Evolutionary conservation across 2,797 vertebrate genomes (phyloP).

Genomic region (Acanthurus lineatus): DNA sequence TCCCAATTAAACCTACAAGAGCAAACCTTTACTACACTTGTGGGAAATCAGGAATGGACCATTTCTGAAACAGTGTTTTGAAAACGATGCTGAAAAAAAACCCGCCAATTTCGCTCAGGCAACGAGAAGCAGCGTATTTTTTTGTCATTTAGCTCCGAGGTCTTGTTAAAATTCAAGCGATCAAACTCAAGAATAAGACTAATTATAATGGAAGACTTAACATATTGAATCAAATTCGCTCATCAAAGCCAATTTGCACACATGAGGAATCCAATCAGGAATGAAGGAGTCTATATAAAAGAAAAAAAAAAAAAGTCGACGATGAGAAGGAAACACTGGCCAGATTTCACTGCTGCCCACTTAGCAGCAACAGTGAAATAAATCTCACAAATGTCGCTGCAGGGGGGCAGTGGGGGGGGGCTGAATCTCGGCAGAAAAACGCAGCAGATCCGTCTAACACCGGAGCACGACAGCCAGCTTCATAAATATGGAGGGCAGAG

Average conservation of each 20-base stretch:
- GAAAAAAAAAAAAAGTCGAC: too few relatives aligned
- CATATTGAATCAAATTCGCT: conserved; percentile 15
- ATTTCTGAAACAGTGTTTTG: neutral
- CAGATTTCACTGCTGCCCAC: conserved; percentile 33
- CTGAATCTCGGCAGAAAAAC: conserved; percentile 52
- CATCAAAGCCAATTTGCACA: conserved; percentile 10
- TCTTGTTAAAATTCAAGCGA: conserved; percentile 16
- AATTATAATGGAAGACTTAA: neutral
- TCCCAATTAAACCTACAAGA: fast-evolving
- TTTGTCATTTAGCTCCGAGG: neutral
- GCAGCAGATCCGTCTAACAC: conserved; percentile 51
- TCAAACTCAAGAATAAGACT: neutral
- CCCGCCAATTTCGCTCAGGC: neutral
- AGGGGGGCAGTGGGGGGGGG: too few relatives aligned
- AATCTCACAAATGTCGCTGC: conserved; percentile 55
- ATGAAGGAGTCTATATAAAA: neutral
- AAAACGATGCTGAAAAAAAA: neutral
- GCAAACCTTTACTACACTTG: too few relatives aligned
- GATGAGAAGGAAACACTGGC: conserved; percentile 10
- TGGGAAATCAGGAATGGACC: neutral
- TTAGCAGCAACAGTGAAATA: conserved; percentile 54
- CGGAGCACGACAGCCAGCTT: conserved; percentile 61
- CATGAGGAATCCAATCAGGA: conserved; percentile 18
- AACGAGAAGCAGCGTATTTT: neutral
- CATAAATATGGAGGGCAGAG: conserved; percentile 76